Percentiles rank a stretch among this genome's conserved stretches.
Conservation (phyloP, 2,888 invertebrate genomes). For the Drosophila mayaguana region DNA sequence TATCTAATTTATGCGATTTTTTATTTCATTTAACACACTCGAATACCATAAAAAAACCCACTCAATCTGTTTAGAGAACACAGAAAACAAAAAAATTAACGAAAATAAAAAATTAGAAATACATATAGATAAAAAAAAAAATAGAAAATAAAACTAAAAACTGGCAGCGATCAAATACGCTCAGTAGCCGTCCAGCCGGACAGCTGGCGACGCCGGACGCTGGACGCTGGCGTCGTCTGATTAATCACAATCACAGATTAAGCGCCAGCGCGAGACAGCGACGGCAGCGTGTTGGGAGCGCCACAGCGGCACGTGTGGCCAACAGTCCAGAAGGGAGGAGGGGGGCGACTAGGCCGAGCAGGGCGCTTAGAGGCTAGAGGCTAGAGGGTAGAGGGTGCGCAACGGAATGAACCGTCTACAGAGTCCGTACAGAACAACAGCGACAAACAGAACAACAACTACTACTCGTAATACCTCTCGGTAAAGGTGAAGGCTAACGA, state of each 20-base stretch:
- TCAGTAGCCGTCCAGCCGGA: slow-evolving; percentile 65
- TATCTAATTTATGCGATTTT: slow-evolving; percentile 79
- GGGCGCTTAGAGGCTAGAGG: background rate
- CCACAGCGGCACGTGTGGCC: slow-evolving; percentile 56
- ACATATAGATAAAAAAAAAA: slow-evolving; percentile 31
- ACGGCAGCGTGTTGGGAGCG: slow-evolving; percentile 45
- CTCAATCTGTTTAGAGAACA: slow-evolving; percentile 63
- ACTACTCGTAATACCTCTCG: slow-evolving; percentile 10
- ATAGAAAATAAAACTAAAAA: slow-evolving; percentile 48
- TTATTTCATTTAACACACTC: slow-evolving; percentile 75
- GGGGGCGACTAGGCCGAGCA: background rate
- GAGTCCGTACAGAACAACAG: slow-evolving; percentile 1
- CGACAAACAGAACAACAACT: slow-evolving; percentile 1
- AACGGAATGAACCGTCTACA: slow-evolving; percentile 1
- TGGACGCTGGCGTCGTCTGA: slow-evolving; percentile 64
- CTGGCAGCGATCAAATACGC: slow-evolving; percentile 65
- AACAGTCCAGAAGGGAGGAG: slow-evolving; percentile 10
- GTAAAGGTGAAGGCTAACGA: slow-evolving; percentile 56
- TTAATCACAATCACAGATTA: slow-evolving; percentile 79
- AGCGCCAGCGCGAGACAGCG: slow-evolving; percentile 64
- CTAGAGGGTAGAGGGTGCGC: background rate
- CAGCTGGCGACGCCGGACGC: slow-evolving; percentile 60
- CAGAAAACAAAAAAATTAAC: slow-evolving; percentile 26
- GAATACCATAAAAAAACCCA: slow-evolving; percentile 68
- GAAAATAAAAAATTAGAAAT: slow-evolving; percentile 26